These are phyloP conservation scores for Nymphicus hollandicus DNA, from an alignment of 2,113 vertebrate species.

Conservation along the genomic window DNA sequence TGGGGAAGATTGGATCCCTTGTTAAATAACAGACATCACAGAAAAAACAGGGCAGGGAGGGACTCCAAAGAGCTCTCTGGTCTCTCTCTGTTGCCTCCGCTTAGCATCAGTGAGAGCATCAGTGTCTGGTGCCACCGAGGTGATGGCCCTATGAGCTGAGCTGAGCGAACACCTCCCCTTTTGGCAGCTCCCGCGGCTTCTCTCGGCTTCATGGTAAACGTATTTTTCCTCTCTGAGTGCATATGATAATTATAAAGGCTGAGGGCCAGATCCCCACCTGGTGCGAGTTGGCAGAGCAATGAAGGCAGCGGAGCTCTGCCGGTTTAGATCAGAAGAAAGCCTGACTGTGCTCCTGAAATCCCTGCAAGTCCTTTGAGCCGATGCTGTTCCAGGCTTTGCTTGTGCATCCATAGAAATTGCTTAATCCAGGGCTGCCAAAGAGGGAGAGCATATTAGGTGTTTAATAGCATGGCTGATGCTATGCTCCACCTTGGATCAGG, in stretches of 20 bases:
- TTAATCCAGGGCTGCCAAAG: neutral
- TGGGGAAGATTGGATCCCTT: neutral
- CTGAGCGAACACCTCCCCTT: neutral
- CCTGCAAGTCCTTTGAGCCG: neutral
- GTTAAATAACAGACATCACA: neutral
- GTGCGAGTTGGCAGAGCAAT: neutral
- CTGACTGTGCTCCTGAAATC: neutral
- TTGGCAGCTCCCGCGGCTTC: neutral
- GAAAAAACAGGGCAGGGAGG: conserved; percentile 13
- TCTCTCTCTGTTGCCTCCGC: neutral
- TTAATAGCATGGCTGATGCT: neutral
- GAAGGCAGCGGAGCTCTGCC: neutral
- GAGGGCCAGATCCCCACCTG: conserved; percentile 16
- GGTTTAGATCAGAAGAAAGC: neutral
- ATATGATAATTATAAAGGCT: neutral
- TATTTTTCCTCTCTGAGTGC: conserved; percentile 25
- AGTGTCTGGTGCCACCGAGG: neutral
- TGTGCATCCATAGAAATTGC: neutral
- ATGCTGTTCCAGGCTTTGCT: neutral
- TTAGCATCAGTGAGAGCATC: neutral
- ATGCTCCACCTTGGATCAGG: neutral
- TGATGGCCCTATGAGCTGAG: neutral
- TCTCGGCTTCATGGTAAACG: neutral
- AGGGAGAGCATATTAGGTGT: neutral
- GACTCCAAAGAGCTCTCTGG: neutral